These are phyloP conservation scores for Anguilla rostrata DNA, from an alignment of 2,113 vertebrate species.

Conservation along the genomic window DNA sequence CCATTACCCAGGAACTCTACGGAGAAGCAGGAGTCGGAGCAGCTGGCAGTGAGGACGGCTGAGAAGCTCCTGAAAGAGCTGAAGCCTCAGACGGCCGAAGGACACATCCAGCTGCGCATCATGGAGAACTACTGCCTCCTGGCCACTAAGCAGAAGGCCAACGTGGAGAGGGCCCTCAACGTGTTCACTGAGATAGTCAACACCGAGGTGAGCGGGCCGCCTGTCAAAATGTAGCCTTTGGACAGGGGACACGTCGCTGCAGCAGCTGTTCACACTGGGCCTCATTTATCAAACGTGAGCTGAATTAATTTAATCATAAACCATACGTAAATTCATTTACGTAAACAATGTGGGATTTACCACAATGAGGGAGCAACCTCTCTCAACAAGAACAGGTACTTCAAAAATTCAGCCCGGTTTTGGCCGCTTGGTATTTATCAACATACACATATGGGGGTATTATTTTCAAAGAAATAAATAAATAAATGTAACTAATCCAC, in stretches of 20 bases:
- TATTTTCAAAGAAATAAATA: too few relatives aligned
- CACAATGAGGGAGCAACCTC: too few relatives aligned
- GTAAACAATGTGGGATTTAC: too few relatives aligned
- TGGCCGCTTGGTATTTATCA: too few relatives aligned
- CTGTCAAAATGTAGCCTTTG: conserved; percentile 33
- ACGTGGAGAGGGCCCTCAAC: conserved; percentile 83
- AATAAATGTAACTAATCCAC: too few relatives aligned
- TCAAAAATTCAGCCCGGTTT: too few relatives aligned
- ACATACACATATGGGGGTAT: too few relatives aligned
- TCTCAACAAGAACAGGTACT: too few relatives aligned
- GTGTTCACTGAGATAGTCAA: conserved; percentile 88
- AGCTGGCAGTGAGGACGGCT: conserved; percentile 89
- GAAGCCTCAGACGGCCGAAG: conserved; percentile 86
- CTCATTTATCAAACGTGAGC: too few relatives aligned
- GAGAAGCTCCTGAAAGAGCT: conserved; percentile 94
- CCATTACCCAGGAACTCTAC: conserved; percentile 76
- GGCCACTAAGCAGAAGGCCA: conserved; percentile 90
- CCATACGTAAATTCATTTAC: too few relatives aligned
- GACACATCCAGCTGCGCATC: conserved; percentile 84
- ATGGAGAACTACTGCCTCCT: conserved; percentile 92
- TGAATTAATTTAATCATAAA: too few relatives aligned
- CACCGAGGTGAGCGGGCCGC: conserved; percentile 75
- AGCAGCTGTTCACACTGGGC: not conserved
- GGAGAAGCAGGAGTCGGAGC: conserved; percentile 93
- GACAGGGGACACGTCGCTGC: conserved; percentile 21